phyloP scores from a whole-genome alignment of 2,797 vertebrate genomes.

The Premnoplex brunnescens region DNA sequence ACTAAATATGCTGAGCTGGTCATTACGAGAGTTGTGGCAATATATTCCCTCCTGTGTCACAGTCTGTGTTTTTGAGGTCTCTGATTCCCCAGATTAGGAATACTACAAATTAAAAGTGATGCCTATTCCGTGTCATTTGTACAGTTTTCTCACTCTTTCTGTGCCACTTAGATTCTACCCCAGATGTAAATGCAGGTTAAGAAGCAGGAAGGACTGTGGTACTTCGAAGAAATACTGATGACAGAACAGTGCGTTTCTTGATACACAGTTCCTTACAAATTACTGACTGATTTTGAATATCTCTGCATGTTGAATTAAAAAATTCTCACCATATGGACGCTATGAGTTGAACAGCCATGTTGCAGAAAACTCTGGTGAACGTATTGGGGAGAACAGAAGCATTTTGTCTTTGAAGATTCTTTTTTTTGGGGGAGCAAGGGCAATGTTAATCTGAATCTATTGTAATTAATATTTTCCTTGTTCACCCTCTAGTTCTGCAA shows the following conservation, averaged over 20 bases:
- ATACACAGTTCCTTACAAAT: not conserved
- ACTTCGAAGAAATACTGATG: not conserved
- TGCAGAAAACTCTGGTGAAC: not conserved
- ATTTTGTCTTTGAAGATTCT: not conserved
- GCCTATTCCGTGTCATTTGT: not conserved
- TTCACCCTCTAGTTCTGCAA: not conserved
- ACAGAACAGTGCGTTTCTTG: not conserved
- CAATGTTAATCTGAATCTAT: not conserved
- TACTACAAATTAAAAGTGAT: not conserved
- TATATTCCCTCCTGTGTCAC: not conserved
- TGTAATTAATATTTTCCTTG: not conserved
- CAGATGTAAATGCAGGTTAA: not conserved
- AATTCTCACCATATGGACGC: not conserved
- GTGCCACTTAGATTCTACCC: not conserved
- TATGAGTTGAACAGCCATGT: not conserved
- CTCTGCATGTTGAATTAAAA: conserved; percentile 1
- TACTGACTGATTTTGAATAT: not conserved
- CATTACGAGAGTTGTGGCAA: not conserved
- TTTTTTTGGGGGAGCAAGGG: not conserved
- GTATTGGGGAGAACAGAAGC: not conserved
- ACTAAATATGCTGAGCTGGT: not conserved
- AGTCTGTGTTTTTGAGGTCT: not conserved
- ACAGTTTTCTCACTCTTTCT: not conserved
- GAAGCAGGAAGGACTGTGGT: not conserved
- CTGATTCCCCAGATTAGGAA: not conserved